phyloP scores from a whole-genome alignment of 2,797 vertebrate species.

The Moxostoma hubbsi region DNA sequence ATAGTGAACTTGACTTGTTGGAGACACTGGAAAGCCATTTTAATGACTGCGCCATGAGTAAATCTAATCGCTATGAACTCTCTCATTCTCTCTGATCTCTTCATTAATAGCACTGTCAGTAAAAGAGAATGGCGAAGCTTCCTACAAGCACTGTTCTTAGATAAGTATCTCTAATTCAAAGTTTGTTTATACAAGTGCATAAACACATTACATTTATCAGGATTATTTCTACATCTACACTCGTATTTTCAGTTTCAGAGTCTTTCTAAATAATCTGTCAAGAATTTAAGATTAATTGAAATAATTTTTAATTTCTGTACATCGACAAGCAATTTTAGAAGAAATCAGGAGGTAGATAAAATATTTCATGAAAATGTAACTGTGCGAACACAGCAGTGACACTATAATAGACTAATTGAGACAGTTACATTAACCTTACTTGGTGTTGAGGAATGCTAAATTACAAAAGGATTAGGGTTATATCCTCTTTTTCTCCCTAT shows the following conservation, averaged over 20 bases:
- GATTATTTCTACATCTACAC: too few species aligned
- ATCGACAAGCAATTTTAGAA: slow-evolving; percentile 43
- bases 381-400: slow-evolving; percentile 43
- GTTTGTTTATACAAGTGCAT: not conserved
- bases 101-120: slow-evolving; percentile 34
- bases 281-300: slow-evolving; percentile 32
- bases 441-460: slow-evolving; percentile 34
- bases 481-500: slow-evolving; percentile 10
- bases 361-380: slow-evolving; percentile 45
- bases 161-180: slow-evolving; percentile 16
- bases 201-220: not conserved
- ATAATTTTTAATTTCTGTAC: slow-evolving; percentile 21
- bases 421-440: slow-evolving; percentile 45
- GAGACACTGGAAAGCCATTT: slow-evolving; percentile 29
- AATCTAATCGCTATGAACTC: slow-evolving; percentile 41
- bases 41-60: slow-evolving; percentile 42
- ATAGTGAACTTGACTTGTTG: slow-evolving; percentile 43
- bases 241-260: slow-evolving; percentile 19
- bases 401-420: slow-evolving; percentile 44
- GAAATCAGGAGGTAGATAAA: slow-evolving; percentile 44
- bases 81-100: slow-evolving; percentile 41
- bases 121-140: not conserved
- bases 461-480: slow-evolving; percentile 40
- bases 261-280: slow-evolving; percentile 37
- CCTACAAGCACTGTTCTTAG: slow-evolving; percentile 1